These are phyloP conservation scores for Drosophila ambigua DNA, from an alignment of 1,140 invertebrate species.

Conservation along the genomic window DNA sequence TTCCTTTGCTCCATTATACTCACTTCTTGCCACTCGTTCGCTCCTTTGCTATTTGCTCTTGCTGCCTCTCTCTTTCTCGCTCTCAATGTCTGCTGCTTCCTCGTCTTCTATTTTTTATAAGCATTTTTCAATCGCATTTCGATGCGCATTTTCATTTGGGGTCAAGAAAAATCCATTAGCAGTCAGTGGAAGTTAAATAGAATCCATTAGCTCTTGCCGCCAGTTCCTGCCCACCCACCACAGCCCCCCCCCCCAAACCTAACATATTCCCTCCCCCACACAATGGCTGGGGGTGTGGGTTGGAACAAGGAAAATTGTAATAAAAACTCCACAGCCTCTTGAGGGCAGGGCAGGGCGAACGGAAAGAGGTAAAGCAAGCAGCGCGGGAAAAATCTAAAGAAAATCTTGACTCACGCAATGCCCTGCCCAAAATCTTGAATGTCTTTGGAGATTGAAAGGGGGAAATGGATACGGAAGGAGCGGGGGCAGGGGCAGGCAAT, in stretches of 20 bases:
- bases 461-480: background rate
- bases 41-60: too few relatives aligned
- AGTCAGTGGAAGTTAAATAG: conserved; percentile 83
- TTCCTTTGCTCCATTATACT: conserved; percentile 48
- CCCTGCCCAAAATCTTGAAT: conserved; percentile 40
- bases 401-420: conserved; percentile 61
- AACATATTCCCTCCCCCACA: background rate
- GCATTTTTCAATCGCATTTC: conserved; percentile 81
- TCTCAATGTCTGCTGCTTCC: conserved; percentile 49
- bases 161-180: conserved; percentile 84
- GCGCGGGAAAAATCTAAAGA: conserved; percentile 1
- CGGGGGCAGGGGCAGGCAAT: conserved; percentile 41
- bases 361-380: conserved; percentile 5
- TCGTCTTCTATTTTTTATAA: conserved; percentile 70
- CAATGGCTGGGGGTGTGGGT: background rate
- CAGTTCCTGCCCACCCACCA: conserved; percentile 42
- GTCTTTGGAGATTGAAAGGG: conserved; percentile 26
- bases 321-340: conserved; percentile 62
- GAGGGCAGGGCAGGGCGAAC: background rate
- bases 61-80: conserved; percentile 3
- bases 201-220: conserved; percentile 80
- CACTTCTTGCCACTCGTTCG: conserved; percentile 12
- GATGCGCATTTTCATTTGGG: conserved; percentile 83
- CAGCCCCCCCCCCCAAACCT: background rate
- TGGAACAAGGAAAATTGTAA: conserved; percentile 60